A percentile compares a stretch with the other conserved stretches of the same genome.
These are phyloP conservation scores for Diglossa cyanea DNA, from an alignment of 2,797 vertebrate genomes.

Conservation along the genomic window DNA sequence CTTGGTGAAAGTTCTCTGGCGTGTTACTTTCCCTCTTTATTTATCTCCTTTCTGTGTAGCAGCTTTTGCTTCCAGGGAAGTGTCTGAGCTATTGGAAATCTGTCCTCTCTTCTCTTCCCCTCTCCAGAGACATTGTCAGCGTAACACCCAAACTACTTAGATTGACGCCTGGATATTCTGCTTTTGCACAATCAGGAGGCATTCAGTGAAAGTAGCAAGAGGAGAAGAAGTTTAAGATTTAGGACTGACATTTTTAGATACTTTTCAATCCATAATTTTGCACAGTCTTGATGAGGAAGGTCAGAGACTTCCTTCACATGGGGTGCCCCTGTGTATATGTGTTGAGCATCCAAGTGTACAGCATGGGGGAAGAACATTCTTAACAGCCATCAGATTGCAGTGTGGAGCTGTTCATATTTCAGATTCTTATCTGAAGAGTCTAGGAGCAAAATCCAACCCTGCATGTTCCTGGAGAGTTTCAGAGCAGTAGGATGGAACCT, in stretches of 20 bases:
- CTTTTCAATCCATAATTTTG: background rate
- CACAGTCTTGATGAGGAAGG: background rate
- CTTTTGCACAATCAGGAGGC: conserved; percentile 43
- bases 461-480: background rate
- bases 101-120: conserved; percentile 43
- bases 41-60: conserved; percentile 37
- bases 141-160: conserved; percentile 14
- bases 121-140: conserved; percentile 32
- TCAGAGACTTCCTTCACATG: background rate
- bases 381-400: background rate
- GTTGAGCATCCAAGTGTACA: background rate
- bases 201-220: conserved; percentile 22
- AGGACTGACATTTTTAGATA: background rate
- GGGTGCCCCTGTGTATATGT: background rate
- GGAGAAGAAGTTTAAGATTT: background rate
- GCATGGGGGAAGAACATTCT: background rate
- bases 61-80: conserved; percentile 39
- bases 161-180: conserved; percentile 19
- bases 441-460: background rate
- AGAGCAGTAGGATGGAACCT: background rate
- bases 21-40: conserved; percentile 29
- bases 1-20: conserved; percentile 20
- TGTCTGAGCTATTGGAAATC: conserved; percentile 46
- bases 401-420: background rate
- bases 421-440: background rate